Conservation (phyloP, 2,797 vertebrate genomes). For the Jordanella pulchra region DNA sequence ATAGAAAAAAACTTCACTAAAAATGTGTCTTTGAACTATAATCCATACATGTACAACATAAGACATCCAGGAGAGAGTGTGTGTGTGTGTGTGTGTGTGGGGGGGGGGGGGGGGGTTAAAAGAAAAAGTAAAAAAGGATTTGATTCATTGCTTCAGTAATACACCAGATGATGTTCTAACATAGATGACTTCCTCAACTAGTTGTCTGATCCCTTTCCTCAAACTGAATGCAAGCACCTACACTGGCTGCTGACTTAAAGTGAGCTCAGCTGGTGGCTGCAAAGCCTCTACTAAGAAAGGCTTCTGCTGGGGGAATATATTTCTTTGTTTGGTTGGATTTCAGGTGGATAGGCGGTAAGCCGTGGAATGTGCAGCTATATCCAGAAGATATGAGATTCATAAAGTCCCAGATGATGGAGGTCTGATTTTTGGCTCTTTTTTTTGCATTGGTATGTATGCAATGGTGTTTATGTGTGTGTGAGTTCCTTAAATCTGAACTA, state of each 20-base stretch:
- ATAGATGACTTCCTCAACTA: slow-evolving; percentile 38
- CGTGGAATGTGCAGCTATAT: slow-evolving; percentile 69
- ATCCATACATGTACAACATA: slow-evolving; percentile 52
- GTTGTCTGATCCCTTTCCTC: slow-evolving; percentile 56
- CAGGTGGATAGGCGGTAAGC: slow-evolving; percentile 73
- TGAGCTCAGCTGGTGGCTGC: slow-evolving; percentile 66
- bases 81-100: too few species aligned
- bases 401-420: slow-evolving; percentile 67
- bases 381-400: slow-evolving; percentile 72
- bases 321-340: slow-evolving; percentile 76
- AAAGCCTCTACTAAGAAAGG: slow-evolving; percentile 62
- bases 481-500: slow-evolving; percentile 49
- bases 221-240: slow-evolving; percentile 47
- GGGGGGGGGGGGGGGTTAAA: slow-evolving; percentile 3
- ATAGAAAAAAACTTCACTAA: too few species aligned
- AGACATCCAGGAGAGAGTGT: slow-evolving; percentile 24
- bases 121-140: slow-evolving; percentile 24
- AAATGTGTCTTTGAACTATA: slow-evolving; percentile 35
- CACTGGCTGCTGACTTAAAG: slow-evolving; percentile 65
- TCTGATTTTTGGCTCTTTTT: slow-evolving; percentile 41
- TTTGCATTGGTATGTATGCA: slow-evolving; percentile 10
- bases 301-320: slow-evolving; percentile 68
- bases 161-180: slow-evolving; percentile 46
- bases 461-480: slow-evolving; percentile 9
- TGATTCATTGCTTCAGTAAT: slow-evolving; percentile 39